Percentiles rank a stretch among this genome's conserved stretches.
phyloP scores from a whole-genome alignment of 2,888 invertebrate species.

The Timandra comae region DNA sequence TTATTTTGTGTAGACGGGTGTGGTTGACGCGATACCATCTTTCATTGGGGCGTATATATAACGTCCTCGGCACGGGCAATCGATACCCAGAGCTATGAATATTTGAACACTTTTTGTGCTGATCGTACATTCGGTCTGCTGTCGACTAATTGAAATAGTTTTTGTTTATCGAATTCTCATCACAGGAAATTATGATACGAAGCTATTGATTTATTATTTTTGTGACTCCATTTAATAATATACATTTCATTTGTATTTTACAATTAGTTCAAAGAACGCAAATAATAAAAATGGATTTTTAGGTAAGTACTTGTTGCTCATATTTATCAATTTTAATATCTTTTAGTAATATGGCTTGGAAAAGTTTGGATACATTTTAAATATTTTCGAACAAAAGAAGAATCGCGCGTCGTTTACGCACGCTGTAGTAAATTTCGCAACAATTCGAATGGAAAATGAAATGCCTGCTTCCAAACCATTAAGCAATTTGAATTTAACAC shows the following conservation, averaged over 20 bases:
- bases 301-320: no score
- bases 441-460: conserved; percentile 75
- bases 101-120: conserved; percentile 58
- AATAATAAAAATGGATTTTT: no score
- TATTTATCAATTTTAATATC: no score
- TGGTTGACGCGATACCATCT: conserved; percentile 62
- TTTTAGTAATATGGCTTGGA: no score
- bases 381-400: conserved; percentile 55
- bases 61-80: conserved; percentile 32
- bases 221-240: not conserved
- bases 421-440: conserved; percentile 66
- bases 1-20: conserved; percentile 53
- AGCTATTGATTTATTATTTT: not conserved
- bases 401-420: conserved; percentile 51
- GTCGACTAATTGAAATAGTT: conserved; percentile 60
- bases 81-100: conserved; percentile 64
- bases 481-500: conserved; percentile 75
- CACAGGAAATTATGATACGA: not conserved
- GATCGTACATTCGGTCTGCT: conserved; percentile 38
- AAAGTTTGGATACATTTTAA: no score
- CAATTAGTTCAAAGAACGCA: no score
- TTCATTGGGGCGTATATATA: conserved; percentile 56
- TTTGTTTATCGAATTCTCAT: conserved; percentile 31
- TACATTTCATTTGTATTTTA: not conserved
- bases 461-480: conserved; percentile 71